phyloP scores from a whole-genome alignment of 2,113 vertebrate species.

The Prochilodus magdalenae region DNA sequence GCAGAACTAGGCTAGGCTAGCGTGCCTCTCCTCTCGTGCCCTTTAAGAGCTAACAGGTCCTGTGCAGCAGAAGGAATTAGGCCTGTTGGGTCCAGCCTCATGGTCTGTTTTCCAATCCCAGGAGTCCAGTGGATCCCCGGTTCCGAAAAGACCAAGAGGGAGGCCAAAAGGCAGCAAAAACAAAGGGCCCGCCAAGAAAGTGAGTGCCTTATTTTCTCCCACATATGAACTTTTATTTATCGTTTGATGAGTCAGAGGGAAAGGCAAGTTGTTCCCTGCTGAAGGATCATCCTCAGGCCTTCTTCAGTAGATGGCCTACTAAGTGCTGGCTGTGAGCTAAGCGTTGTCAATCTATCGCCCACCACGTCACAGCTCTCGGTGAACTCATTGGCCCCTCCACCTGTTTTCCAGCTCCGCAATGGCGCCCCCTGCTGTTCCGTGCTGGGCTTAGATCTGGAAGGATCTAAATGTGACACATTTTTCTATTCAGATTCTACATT shows the following conservation, averaged over 20 bases:
- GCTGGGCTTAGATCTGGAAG: background rate
- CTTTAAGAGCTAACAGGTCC: too few species aligned
- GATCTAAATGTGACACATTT: too few species aligned
- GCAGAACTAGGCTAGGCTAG: too few species aligned
- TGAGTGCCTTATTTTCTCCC: background rate
- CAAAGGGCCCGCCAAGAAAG: constrained; percentile 53
- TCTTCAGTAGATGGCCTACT: constrained; percentile 23
- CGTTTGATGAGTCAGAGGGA: background rate
- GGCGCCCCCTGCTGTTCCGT: constrained; percentile 41
- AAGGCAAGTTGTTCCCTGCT: constrained; percentile 12
- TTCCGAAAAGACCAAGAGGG: constrained; percentile 52
- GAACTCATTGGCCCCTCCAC: constrained; percentile 58
- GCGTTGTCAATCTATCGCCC: background rate
- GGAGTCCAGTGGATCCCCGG: constrained; percentile 51
- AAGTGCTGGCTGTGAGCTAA: constrained; percentile 29
- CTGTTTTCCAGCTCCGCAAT: constrained; percentile 30
- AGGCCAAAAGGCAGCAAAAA: constrained; percentile 59
- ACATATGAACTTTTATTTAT: background rate
- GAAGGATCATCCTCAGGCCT: constrained; percentile 27
- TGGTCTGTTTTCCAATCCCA: constrained; percentile 15
- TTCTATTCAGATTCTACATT: too few species aligned
- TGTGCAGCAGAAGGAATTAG: background rate
- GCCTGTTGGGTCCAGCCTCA: background rate
- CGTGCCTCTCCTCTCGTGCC: too few species aligned
- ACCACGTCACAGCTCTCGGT: constrained; percentile 38